Evolutionary conservation across 2,888 invertebrate species (phyloP).

Genomic region (Athetis lepigone): DNA sequence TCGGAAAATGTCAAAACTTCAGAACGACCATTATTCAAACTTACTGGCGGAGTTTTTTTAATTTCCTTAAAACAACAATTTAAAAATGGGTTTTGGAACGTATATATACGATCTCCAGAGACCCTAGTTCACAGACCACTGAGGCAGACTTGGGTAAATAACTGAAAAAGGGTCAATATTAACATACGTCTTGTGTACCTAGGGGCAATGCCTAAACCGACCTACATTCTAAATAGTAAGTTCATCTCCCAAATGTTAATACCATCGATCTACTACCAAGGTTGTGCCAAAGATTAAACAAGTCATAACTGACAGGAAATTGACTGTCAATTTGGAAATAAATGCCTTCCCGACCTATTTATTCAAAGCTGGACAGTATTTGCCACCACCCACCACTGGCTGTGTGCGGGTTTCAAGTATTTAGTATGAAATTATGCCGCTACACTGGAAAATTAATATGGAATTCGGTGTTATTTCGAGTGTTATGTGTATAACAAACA

Average conservation of each 20-base stretch:
- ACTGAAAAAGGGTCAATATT: background rate
- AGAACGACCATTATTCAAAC: constrained; percentile 32
- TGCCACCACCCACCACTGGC: too few relatives aligned
- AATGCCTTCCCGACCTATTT: too few relatives aligned
- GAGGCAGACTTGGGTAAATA: constrained; percentile 15
- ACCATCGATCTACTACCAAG: background rate
- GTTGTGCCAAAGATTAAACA: too few relatives aligned
- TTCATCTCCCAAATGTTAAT: background rate
- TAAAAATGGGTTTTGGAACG: background rate
- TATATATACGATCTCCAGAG: constrained; percentile 3
- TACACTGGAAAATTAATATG: too few relatives aligned
- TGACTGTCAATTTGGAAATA: too few relatives aligned
- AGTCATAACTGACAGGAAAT: too few relatives aligned
- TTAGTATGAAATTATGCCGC: too few relatives aligned
- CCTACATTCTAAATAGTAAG: constrained; percentile 25
- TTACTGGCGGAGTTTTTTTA: constrained; percentile 34
- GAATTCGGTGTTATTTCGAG: too few relatives aligned
- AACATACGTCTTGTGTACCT: background rate
- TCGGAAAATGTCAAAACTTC: constrained; percentile 26
- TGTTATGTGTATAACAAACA: too few relatives aligned
- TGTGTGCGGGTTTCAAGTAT: too few relatives aligned
- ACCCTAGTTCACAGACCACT: constrained; percentile 12
- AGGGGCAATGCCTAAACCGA: constrained; percentile 10
- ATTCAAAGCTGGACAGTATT: too few relatives aligned
- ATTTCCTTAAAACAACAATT: constrained; percentile 38